Base-by-base conservation (phyloP, 1,140 invertebrate species). In the Macrosteles quadrilineatus region DNA sequence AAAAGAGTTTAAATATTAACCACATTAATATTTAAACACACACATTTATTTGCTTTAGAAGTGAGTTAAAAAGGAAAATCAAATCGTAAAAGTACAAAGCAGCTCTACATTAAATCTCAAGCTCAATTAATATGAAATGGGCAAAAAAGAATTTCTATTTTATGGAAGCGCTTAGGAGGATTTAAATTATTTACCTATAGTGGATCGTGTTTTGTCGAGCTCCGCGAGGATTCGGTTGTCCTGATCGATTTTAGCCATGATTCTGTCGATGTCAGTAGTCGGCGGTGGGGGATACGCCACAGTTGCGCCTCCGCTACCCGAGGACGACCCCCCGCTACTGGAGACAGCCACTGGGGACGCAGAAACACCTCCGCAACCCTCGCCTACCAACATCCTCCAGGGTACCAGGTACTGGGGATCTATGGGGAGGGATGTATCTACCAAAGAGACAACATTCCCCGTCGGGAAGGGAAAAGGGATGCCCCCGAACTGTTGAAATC, bases 201-300 rank as follows among this genome's bases (percentile, higher is more conserved):
- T 85, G 73, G 85, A 85, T 77, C 91, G 85, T 72, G 89, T 88
- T 79, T 93, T 91, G 78, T 96, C 95, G 76, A 96, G 82, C 78
- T 96, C 94, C 70, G 94, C 94, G 75, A 96, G 83, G 76, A 96
- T 91, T 78, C 92, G 84, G 78, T 87, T 87, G 76, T 90, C 90
- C 82, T 95, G 94, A 81, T 97, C 94, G 75, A 97, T 93, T 85
- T 96, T 96, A 71, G 93, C 93, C 91, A 97, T 96, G 78, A 97
- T 93, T 77, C 91, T 86, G 80, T 96, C 94, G 76, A 97, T 95
- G 83, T 97, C 93, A 29, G 72, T 63, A 19, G 69, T 55, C 47
- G 71, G 68, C 27, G 69, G 69, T 25, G 69, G n/a, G 25, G 68
- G 67, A 30, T 70, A 55, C 23, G 67, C 68, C 19, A 57, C 19